Conservation (phyloP, 1,140 invertebrate species). For the Yoshiicerus persimilis region DNA sequence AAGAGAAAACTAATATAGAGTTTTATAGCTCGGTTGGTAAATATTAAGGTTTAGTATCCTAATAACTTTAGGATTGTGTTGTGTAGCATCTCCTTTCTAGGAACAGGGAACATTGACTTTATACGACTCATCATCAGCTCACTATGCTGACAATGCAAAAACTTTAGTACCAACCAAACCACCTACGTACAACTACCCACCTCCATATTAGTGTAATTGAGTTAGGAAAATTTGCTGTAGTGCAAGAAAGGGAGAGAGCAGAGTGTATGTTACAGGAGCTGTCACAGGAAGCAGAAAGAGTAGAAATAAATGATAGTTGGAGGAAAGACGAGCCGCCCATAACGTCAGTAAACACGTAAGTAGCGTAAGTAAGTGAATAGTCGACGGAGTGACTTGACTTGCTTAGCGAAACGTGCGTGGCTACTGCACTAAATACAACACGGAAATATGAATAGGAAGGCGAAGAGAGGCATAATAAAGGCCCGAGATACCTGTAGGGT, state of each 20-base stretch:
- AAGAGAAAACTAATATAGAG: not conserved
- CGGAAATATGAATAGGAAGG: not conserved
- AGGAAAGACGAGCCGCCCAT: not conserved
- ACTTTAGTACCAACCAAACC: too few relatives aligned
- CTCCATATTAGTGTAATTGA: not conserved
- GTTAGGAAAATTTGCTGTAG: not conserved
- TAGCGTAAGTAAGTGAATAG: not conserved
- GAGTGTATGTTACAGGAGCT: not conserved
- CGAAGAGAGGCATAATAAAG: not conserved
- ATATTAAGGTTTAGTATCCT: not conserved
- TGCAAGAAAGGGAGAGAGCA: not conserved
- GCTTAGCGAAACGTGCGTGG: not conserved
- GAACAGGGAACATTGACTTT: too few relatives aligned
- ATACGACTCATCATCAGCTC: not conserved
- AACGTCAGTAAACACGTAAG: not conserved
- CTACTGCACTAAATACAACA: not conserved
- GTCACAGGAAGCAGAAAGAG: not conserved
- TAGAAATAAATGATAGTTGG: not conserved
- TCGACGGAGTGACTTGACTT: not conserved
- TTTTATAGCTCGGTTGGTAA: not conserved
- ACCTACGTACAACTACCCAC: too few relatives aligned
- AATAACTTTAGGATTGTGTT: not conserved
- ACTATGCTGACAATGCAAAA: not conserved
- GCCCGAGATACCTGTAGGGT: constrained; percentile 72
- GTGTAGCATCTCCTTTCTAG: not conserved